Evolutionary conservation across 2,113 vertebrate genomes (phyloP), one percentile per base, ranked within the genome.

Genomic region (Abramis brama): DNA sequence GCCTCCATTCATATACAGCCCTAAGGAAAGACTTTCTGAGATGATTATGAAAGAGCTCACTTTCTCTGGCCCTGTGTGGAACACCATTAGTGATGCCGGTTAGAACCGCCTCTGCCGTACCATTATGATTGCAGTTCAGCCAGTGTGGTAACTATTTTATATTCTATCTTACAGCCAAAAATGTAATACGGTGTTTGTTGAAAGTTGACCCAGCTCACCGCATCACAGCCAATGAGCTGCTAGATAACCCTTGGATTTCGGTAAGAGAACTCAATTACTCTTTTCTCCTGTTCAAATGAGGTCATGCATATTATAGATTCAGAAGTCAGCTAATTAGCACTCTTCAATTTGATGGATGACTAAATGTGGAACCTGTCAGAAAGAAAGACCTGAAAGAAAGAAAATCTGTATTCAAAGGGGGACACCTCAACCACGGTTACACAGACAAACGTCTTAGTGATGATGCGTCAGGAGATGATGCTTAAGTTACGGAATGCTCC

Each of bases 11-110:
- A 79, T 89, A 89, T 94, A 92, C 89, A 94, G 60, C 86, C 95
- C 95, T 77, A 95, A 96, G 91, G 90, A 94, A 45, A 94, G 91
- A n/a, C 93, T 97, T 88, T 96, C 96, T 92, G 90, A 96, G 50
- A 86, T 94, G 89, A 95, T 96, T 89, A 95, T 87, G 92, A 96
- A 92, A 55, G 92, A 94, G 3, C 85, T 96, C 39, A 88, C 8
- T 88, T 97, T 97, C 91, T 88, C 91, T 83, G 87, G 89, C 78
- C 79, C 90, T 30, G 6, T 94, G 87, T 97, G 96, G 94, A 84
- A 93, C 86, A 90, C 89, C 47, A 78, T 96, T 87, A 96, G 94
- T 90, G 90, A 95, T 39, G 88, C 90, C 94, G 96, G 94, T 96
- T 92, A 90, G 15, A 76, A 57, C 15, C 47, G 23, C 47, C 79